Conservation (phyloP, 2,888 invertebrate species). For the Ferdinandea cuprea region DNA sequence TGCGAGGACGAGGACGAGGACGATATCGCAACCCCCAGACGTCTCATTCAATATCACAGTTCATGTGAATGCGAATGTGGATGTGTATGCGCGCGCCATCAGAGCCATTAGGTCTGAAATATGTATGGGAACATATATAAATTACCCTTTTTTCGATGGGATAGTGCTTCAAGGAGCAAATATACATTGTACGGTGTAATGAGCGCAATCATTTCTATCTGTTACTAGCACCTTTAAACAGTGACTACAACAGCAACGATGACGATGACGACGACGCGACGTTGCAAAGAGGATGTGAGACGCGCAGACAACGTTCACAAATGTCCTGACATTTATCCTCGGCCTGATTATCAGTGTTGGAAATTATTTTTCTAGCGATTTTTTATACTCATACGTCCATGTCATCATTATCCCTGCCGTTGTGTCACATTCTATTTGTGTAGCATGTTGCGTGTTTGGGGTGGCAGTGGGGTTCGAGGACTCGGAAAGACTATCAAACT, state of each 20-base stretch:
- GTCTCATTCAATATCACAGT: constrained; percentile 56
- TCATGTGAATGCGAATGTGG: constrained; percentile 13
- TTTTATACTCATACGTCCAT: constrained; percentile 42
- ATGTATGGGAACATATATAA: constrained; percentile 65
- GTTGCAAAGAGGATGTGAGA: constrained; percentile 29
- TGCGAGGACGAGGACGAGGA: too few species aligned
- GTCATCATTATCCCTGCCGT: constrained; percentile 58
- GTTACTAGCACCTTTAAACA: constrained; percentile 43
- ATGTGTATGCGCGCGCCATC: constrained; percentile 13
- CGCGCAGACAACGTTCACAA: constrained; percentile 52
- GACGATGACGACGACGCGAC: neutral
- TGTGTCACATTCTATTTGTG: constrained; percentile 44
- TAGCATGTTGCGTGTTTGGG: neutral
- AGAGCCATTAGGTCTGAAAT: constrained; percentile 65
- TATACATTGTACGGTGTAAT: constrained; percentile 50
- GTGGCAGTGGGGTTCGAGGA: neutral
- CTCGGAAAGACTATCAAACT: constrained; percentile 5
- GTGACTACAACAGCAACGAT: constrained; percentile 12
- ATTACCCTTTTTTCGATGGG: constrained; percentile 51
- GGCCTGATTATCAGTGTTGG: constrained; percentile 62
- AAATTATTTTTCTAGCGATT: constrained; percentile 43
- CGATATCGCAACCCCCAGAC: constrained; percentile 49
- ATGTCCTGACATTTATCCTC: constrained; percentile 69
- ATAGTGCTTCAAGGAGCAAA: constrained; percentile 33
- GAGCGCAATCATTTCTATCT: constrained; percentile 68